Evolutionary conservation across 2,888 invertebrate genomes (phyloP), one percentile per base, ranked within the genome.

Genomic region (Tetramorium bicarinatum): DNA sequence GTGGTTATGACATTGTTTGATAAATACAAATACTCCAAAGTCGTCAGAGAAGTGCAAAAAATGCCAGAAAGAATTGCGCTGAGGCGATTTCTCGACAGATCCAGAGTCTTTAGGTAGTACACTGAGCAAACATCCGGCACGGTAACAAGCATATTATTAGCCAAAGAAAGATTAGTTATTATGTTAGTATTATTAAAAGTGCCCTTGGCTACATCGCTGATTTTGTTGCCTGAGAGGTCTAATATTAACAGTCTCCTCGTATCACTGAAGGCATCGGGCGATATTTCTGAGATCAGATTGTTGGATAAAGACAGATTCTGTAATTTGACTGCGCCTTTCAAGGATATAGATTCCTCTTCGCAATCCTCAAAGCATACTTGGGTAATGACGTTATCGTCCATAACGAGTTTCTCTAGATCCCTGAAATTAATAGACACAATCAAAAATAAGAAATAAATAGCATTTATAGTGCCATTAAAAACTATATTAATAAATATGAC

Each of bases 331-430:
- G 80, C 74, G 8, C n/a, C 41, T 47, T 21, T 71, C 52, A 80
- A 49, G 0, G 74, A 47, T 74, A 80, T 59, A n/a, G 80, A 80
- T 18, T 29, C 3, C 0, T 77, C 64, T 15, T n/a, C 1, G 25
- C 91, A 91, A 2, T 15, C 56, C 3, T 71, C 66, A 56, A 64
- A 80, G 49, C 92, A 93, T 8, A 90, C 4, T 25, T 82, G n/a
- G 11, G 71, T 7, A 71, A 86, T 83, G 49, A 15, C 18, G 59
- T 81, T 90, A 15, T 88, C 89, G 59, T 90, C 88, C 2, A 92
- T 82, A 1, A 82, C 49, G 34, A 93, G 85, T 71, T 87, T 88
- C 11, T 29, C 49, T 9, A 89, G 21, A 18, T 87, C 77, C 0
- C 83, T 76, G 13, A 21, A 79, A 44, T 77, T 56, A 21, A 52